phyloP scores from a whole-genome alignment of 2,113 vertebrate species.

The Thermophis baileyi region DNA sequence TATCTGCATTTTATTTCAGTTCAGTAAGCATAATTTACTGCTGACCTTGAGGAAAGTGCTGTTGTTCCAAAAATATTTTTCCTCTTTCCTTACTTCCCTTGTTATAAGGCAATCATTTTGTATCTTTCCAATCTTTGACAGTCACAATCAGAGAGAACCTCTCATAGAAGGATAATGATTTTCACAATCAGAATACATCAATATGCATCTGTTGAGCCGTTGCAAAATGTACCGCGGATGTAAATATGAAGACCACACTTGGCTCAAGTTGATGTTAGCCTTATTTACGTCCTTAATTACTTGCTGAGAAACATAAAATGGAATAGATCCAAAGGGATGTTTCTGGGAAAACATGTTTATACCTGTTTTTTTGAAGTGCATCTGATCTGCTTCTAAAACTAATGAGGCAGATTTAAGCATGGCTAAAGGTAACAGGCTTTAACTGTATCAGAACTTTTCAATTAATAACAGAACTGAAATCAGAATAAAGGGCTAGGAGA shows the following conservation, averaged over 20 bases:
- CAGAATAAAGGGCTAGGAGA: background rate
- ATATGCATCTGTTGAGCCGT: background rate
- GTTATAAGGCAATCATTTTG: conserved; percentile 5
- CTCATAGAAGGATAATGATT: background rate
- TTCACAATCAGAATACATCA: conserved; percentile 10
- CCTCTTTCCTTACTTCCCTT: background rate
- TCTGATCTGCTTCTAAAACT: background rate
- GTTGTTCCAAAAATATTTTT: conserved; percentile 5
- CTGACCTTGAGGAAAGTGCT: background rate
- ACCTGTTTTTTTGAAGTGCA: background rate
- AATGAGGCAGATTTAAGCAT: background rate
- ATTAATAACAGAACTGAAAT: background rate
- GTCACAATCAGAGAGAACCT: background rate
- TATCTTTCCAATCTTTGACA: conserved; percentile 1
- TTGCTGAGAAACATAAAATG: background rate
- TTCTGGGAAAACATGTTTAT: background rate
- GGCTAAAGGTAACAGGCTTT: background rate
- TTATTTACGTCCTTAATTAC: background rate
- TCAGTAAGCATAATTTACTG: conserved; percentile 2
- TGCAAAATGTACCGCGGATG: background rate
- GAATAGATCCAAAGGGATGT: background rate
- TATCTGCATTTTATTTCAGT: background rate
- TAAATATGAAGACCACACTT: background rate
- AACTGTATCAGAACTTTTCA: background rate
- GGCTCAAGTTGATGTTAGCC: background rate